A percentile compares a stretch with the other conserved stretches of the same genome.
These are phyloP conservation scores for Labeo catla DNA, from an alignment of 2,113 vertebrate genomes.

Conservation along the genomic window DNA sequence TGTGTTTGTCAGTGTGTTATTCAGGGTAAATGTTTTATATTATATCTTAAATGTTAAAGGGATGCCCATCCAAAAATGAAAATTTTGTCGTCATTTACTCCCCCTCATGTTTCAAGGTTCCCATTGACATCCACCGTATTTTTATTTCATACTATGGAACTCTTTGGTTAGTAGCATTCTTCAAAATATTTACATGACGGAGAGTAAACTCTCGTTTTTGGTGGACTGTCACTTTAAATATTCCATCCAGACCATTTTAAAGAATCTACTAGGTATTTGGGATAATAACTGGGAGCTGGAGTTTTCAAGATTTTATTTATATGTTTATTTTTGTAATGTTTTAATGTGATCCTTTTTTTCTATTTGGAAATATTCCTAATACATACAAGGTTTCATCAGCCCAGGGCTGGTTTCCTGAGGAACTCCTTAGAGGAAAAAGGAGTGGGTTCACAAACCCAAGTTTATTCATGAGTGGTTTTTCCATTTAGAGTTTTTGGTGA, in stretches of 20 bases:
- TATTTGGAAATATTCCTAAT: background rate
- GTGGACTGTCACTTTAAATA: too few relatives aligned
- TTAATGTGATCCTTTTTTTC: background rate
- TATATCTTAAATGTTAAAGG: background rate
- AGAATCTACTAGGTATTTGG: background rate
- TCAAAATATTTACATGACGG: too few relatives aligned
- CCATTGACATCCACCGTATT: too few relatives aligned
- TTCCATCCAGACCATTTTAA: too few relatives aligned
- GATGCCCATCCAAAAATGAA: background rate
- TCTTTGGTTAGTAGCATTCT: too few relatives aligned
- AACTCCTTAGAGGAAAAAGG: conserved; percentile 29
- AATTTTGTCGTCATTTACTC: background rate
- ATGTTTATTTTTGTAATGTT: background rate
- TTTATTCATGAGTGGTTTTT: conserved; percentile 13
- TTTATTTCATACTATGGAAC: too few relatives aligned
- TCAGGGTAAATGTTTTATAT: too few relatives aligned
- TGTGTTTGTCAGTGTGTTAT: too few relatives aligned
- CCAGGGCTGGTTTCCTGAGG: conserved; percentile 13
- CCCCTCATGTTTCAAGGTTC: too few relatives aligned
- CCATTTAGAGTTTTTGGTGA: background rate
- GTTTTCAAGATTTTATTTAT: background rate
- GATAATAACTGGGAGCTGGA: background rate
- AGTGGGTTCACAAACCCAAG: conserved; percentile 12
- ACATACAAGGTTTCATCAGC: background rate
- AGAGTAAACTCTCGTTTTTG: too few relatives aligned